Conservation (phyloP, 2,888 invertebrate species). For the Acrobasis consociella region DNA sequence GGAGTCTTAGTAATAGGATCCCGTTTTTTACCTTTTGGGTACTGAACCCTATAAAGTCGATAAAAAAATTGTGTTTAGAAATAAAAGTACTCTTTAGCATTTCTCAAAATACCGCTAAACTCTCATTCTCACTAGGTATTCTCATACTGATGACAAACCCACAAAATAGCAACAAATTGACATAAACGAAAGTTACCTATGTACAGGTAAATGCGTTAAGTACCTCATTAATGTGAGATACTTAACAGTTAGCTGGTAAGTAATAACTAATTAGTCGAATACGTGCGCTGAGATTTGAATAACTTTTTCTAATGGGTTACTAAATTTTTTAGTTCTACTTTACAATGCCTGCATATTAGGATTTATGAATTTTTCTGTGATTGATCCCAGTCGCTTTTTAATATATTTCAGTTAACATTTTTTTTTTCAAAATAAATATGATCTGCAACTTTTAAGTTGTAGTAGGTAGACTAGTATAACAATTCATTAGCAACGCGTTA, state of each 20-base stretch:
- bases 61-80: too few relatives aligned
- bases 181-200: slow-evolving; percentile 10
- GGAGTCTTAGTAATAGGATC: too few relatives aligned
- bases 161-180: slow-evolving; percentile 6
- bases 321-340: too few relatives aligned
- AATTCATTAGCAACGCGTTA: slow-evolving; percentile 33
- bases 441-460: too few relatives aligned
- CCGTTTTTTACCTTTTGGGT: too few relatives aligned
- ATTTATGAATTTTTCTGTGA: too few relatives aligned
- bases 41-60: too few relatives aligned
- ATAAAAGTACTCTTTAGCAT: not conserved
- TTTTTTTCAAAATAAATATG: too few relatives aligned
- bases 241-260: slow-evolving; percentile 19
- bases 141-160: not conserved
- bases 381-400: too few relatives aligned
- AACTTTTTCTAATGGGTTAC: slow-evolving; percentile 17
- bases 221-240: slow-evolving; percentile 5
- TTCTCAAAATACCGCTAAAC: not conserved
- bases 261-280: slow-evolving; percentile 5
- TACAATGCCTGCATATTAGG: too few relatives aligned
- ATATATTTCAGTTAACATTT: too few relatives aligned
- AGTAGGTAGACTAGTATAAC: too few relatives aligned
- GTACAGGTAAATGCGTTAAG: slow-evolving; percentile 2
- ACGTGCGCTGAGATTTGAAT: slow-evolving; percentile 11
- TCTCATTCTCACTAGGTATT: not conserved